Evolutionary conservation across 2,797 vertebrate species (phyloP), one percentile per base, ranked within the genome.

Genomic region (Agapornis canus): DNA sequence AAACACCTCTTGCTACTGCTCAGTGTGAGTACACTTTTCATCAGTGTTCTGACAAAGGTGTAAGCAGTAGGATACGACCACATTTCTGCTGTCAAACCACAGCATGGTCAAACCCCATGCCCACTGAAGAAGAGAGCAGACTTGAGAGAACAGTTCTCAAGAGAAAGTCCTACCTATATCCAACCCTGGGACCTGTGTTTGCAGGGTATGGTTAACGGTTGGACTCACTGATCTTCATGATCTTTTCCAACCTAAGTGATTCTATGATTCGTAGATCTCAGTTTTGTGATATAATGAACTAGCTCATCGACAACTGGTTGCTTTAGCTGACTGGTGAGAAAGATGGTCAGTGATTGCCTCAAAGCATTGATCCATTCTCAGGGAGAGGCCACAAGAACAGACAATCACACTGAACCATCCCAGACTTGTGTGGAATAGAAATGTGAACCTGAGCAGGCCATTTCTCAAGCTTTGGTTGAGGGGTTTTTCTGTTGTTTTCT

Each of bases 1-100:
- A 96, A 97, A 94, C 97, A 96, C 86, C 87, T 91, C 49, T 77
- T 94, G 65, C 65, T 89, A 91, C 71, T 56, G 21, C 95, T 93
- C 57, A 91, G 35, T 47, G 65, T 86, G 63, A 92, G 78, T 14
- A 82, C 22, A 86, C 47, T 47, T 90, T 83, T 96, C 87, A 84
- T 92, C 84, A 77, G 48, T 73, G 81, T 93, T 77, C 54, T 91
- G 93, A 91, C 65, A 86, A 31, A 94, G 65, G 90, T 95, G 71
- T 66, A 82, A 92, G 81, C 79, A 81, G 39, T 40, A 90, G 78
- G 78, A 93, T 76, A 61, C 13, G 37, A 94, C 82, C 87, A 88
- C 92, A 88, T 63, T 88, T 92, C 81, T 95, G 39, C 80, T 83
- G 29, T 70, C 72, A 72, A 87, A 83, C 29, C 72, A 57, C 39